Conservation (phyloP, 2,888 invertebrate species). For the Hoplodrina blanda region DNA sequence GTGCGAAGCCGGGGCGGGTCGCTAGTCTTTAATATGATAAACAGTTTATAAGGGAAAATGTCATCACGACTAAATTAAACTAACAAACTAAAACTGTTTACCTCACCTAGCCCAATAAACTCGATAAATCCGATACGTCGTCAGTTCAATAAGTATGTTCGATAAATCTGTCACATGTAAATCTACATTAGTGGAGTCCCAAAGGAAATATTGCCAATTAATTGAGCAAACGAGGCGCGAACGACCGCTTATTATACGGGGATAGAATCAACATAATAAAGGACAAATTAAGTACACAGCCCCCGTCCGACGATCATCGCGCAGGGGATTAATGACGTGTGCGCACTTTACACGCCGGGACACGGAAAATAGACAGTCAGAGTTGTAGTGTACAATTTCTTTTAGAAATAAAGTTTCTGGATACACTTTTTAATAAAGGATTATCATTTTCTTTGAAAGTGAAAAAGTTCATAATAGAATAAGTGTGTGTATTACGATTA, state of each 20-base stretch:
- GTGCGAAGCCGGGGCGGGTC: too few species aligned
- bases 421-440: not conserved
- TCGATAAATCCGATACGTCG: constrained; percentile 46
- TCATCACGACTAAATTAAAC: not conserved
- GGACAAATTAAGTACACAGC: constrained; percentile 80
- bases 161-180: constrained; percentile 64
- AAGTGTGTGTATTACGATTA: too few species aligned
- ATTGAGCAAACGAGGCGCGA: constrained; percentile 78
- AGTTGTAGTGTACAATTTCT: not conserved
- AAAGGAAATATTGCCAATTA: constrained; percentile 82
- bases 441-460: too few species aligned
- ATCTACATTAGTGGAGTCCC: constrained; percentile 68
- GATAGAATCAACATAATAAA: constrained; percentile 75
- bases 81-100: not conserved
- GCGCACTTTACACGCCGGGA: constrained; percentile 62
- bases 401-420: too few species aligned
- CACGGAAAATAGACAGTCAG: constrained; percentile 25
- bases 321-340: constrained; percentile 75
- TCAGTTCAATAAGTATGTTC: constrained; percentile 44
- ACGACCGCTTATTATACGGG: constrained; percentile 70
- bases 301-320: constrained; percentile 69
- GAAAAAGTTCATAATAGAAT: too few species aligned
- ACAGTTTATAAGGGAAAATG: too few species aligned
- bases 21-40: too few species aligned
- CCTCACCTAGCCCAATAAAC: constrained; percentile 9